phyloP scores from a whole-genome alignment of 2,113 vertebrate genomes.

The Bambusicola thoracicus region DNA sequence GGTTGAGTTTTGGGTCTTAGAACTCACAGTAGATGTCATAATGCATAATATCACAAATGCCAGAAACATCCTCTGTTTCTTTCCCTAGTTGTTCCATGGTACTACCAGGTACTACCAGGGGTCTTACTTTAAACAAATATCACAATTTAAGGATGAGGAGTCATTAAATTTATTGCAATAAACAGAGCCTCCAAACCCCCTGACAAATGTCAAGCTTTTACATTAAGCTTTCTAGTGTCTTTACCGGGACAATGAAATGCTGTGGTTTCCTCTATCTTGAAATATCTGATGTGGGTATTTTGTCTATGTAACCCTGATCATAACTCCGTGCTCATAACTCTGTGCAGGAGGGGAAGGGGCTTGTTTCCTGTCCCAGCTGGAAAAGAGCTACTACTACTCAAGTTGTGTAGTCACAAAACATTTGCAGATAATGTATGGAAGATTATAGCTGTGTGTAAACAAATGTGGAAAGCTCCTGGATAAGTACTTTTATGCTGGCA shows the following conservation, averaged over 20 bases:
- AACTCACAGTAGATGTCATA: background rate
- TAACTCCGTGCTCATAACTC: background rate
- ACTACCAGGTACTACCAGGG: background rate
- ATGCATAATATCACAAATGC: background rate
- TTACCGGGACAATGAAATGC: background rate
- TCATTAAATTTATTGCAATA: background rate
- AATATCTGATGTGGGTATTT: background rate
- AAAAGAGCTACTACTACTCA: background rate
- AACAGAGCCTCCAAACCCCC: background rate
- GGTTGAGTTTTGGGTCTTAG: background rate
- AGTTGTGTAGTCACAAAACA: background rate
- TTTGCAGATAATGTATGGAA: background rate
- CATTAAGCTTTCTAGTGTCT: background rate
- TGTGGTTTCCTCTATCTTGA: background rate
- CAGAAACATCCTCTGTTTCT: background rate
- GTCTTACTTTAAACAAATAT: background rate
- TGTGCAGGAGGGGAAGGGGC: background rate
- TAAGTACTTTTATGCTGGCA: background rate
- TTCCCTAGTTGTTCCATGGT: background rate
- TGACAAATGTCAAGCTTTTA: background rate
- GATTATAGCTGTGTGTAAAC: rapidly evolving
- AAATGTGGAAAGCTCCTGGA: background rate
- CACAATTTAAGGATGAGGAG: background rate
- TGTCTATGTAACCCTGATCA: background rate
- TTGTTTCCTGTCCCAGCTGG: background rate